Evolutionary conservation across 2,797 vertebrate species (phyloP), one percentile per base, ranked within the genome.

Genomic region (Setipinna tenuifilis): DNA sequence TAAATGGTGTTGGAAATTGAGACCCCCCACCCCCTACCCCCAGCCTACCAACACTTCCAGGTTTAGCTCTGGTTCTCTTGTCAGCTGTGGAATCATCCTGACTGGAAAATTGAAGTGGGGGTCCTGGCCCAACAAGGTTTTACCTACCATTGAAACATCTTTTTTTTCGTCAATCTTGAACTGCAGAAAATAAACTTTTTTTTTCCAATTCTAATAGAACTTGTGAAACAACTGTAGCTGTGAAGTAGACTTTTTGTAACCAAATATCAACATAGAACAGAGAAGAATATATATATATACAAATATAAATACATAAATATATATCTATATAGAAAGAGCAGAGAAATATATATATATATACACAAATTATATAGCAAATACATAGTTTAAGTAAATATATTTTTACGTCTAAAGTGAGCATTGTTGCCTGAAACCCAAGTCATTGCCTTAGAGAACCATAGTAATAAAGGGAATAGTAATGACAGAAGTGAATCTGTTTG

Each of bases 381-480:
- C 88, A 92, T 93, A 95, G 93, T 94, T 94, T 93, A 93, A 91
- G 91, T 94, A 91, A 89, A 93, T 94, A 92, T 92, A 89, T 91
- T 95, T 94, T 95, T 91, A 91, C 94, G 91, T 92, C 87, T 90
- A 94, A 91, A 93, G 91, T 89, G 85, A 91, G 93, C 93, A 90
- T 93, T 92, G 95, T 94, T 95, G 95, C 95, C 95, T 95, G 94
- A 94, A 93, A 90, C 92, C 94, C 93, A 90, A 91, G 94, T 89
- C 92, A 93, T 95, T 96, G 96, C 96, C 96, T 96, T 96, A 96
- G 93, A 95, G 88, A 95, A 92, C 90, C 90, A 93, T 91, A 91
- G 92, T 94, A 94, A 95, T 93, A 95, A 93, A 92, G 85, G 87
- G 89, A 90, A 93, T 90, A 86, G 91, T 91, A 91, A 93, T 92